Evolutionary conservation across 2,888 invertebrate species (phyloP).

Genomic region (Apamea crenata): DNA sequence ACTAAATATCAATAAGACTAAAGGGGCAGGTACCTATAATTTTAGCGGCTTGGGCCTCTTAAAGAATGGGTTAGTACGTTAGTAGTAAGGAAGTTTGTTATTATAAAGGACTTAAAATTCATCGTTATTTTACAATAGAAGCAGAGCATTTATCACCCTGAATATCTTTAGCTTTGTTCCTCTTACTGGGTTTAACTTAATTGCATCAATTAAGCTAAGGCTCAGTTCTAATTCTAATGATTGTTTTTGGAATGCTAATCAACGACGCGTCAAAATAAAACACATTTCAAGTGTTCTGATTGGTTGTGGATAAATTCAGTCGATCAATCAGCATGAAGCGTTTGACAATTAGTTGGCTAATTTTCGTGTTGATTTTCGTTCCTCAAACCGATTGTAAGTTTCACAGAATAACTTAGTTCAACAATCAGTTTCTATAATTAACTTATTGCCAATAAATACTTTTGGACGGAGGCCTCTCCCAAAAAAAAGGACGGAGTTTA

Average conservation of each 20-base stretch:
- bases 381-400: not conserved
- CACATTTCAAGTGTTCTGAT: not conserved
- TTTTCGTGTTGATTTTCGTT: not conserved
- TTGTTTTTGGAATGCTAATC: not conserved
- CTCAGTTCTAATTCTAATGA: not conserved
- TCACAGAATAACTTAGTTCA: not conserved
- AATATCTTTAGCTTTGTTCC: not conserved
- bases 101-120: not conserved
- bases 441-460: constrained; percentile 3
- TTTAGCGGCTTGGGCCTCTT: no score
- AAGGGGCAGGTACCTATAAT: no score
- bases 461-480: constrained; percentile 13
- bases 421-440: constrained; percentile 6
- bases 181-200: not conserved
- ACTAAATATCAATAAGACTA: no score
- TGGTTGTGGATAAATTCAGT: not conserved
- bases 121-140: not conserved
- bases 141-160: not conserved
- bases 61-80: no score
- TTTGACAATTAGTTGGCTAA: no score
- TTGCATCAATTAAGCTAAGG: not conserved
- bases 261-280: not conserved
- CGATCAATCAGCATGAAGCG: not conserved
- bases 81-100: not conserved
- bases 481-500: constrained; percentile 51